phyloP scores from a whole-genome alignment of 2,888 invertebrate genomes.

The Napeogenes sylphis region DNA sequence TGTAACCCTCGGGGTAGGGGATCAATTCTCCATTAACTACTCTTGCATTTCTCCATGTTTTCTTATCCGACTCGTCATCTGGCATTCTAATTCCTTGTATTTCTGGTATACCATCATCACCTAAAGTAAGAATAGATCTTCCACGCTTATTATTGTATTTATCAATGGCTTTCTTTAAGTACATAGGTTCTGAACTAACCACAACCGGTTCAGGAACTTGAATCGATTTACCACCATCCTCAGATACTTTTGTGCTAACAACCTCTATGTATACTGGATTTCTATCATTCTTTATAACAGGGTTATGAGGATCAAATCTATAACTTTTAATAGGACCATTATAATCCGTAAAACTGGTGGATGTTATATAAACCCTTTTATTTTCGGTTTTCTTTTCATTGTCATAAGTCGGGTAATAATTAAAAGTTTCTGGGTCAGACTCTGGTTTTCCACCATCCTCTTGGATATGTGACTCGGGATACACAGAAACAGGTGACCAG shows the following conservation, averaged over 20 bases:
- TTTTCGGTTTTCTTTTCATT: constrained; percentile 65
- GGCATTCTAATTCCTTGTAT: constrained; percentile 90
- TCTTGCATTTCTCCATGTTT: constrained; percentile 92
- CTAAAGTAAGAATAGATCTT: constrained; percentile 81
- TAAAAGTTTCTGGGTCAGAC: constrained; percentile 61
- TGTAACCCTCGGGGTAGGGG: constrained; percentile 84
- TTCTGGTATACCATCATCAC: constrained; percentile 85
- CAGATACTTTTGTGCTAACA: constrained; percentile 70
- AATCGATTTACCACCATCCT: constrained; percentile 63
- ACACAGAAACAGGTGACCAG: constrained; percentile 74
- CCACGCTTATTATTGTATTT: constrained; percentile 78
- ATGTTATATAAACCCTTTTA: constrained; percentile 72
- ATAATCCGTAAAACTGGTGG: constrained; percentile 64
- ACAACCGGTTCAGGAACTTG: constrained; percentile 83
- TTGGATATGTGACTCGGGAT: constrained; percentile 69
- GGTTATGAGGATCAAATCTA: constrained; percentile 71
- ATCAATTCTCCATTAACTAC: constrained; percentile 90
- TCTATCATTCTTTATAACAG: constrained; percentile 73
- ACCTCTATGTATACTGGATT: constrained; percentile 76
- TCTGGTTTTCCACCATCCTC: constrained; percentile 65
- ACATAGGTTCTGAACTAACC: constrained; percentile 81
- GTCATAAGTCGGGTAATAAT: constrained; percentile 70
- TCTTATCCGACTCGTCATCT: constrained; percentile 89
- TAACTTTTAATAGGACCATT: constrained; percentile 66
- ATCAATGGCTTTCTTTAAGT: constrained; percentile 73